Conservation (phyloP, 2,888 invertebrate genomes). For the Lumbricus terrestris region DNA sequence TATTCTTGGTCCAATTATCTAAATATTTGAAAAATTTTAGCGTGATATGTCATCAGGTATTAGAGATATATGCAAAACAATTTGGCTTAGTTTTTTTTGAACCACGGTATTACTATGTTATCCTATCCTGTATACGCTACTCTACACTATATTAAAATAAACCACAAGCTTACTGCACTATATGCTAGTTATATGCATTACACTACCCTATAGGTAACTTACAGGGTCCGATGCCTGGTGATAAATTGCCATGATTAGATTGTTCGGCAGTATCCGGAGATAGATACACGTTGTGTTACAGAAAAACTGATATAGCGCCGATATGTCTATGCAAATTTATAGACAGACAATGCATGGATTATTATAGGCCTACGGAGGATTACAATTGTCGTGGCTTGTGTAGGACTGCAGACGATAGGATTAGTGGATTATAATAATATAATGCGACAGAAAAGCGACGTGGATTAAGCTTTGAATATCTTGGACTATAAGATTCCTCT, state of each 20-base stretch:
- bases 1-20: too few species aligned
- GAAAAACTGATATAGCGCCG: background rate
- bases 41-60: too few species aligned
- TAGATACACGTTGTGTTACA: background rate
- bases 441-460: background rate
- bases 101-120: too few species aligned
- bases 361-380: background rate
- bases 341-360: background rate
- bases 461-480: background rate
- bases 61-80: too few species aligned
- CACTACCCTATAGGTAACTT: too few species aligned
- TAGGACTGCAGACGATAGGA: background rate
- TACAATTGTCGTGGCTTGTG: background rate
- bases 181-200: too few species aligned
- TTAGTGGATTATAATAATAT: background rate
- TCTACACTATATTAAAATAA: background rate
- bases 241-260: too few species aligned
- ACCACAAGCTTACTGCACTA: background rate
- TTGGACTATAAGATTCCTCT: background rate
- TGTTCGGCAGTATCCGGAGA: background rate
- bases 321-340: background rate
- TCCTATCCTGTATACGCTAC: too few species aligned
- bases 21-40: too few species aligned
- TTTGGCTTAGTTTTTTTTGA: too few species aligned
- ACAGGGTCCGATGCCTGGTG: too few species aligned